A percentile compares a stretch with the other conserved stretches of the same genome.
phyloP scores from a whole-genome alignment of 1,140 invertebrate species.

The Drosophila ogumai region DNA sequence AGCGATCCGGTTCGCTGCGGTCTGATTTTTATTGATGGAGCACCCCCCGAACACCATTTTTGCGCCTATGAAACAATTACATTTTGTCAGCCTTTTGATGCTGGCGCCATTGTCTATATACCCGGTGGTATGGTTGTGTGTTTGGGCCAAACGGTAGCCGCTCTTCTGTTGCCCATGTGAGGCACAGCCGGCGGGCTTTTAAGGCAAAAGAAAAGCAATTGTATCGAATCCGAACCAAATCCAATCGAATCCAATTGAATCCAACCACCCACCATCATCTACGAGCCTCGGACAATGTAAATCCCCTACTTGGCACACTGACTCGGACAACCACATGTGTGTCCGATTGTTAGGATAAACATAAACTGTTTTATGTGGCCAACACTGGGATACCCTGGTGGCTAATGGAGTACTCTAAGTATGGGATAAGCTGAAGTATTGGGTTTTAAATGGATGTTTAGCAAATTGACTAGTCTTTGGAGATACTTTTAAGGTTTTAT shows the following conservation, averaged over 20 bases:
- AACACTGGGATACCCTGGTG: constrained; percentile 22
- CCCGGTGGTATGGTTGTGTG: neutral
- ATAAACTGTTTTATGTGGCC: constrained; percentile 58
- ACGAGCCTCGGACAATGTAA: constrained; percentile 50
- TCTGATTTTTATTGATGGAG: constrained; percentile 68
- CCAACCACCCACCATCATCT: constrained; percentile 63
- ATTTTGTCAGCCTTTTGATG: constrained; percentile 70
- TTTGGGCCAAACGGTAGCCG: constrained; percentile 60
- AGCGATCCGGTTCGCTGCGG: constrained; percentile 46
- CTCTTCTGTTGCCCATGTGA: constrained; percentile 43
- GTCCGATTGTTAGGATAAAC: constrained; percentile 45
- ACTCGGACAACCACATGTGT: constrained; percentile 53
- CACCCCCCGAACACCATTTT: constrained; percentile 60
- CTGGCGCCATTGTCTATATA: constrained; percentile 44
- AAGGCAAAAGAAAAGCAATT: constrained; percentile 13
- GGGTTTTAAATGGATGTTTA: neutral
- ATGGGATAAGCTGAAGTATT: neutral
- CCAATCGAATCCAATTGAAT: constrained; percentile 22
- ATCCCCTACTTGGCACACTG: constrained; percentile 54
- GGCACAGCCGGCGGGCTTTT: constrained; percentile 57
- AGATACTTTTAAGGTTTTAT: neutral
- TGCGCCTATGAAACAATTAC: constrained; percentile 76
- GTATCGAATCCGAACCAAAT: constrained; percentile 30
- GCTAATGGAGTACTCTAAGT: constrained; percentile 10
- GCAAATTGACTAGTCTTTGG: too few species aligned